Base-by-base conservation (phyloP, 2,888 invertebrate species). In the Lottia gigantea region DNA sequence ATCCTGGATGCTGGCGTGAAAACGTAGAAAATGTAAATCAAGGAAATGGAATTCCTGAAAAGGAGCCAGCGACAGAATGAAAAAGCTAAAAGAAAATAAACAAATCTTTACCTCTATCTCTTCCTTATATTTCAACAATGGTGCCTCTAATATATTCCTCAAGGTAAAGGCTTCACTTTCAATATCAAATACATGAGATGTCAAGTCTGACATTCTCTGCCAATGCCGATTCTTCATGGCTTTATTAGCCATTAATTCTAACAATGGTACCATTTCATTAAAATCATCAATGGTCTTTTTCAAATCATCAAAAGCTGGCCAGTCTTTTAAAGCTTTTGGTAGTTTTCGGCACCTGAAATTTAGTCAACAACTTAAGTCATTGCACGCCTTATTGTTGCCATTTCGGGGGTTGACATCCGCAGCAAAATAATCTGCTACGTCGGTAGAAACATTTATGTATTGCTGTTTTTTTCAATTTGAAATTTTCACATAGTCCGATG, bases 141-240 rank as follows among this genome's bases (percentile, higher is more conserved):
- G 97, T 0, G 97, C 97, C 90, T 97, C 96, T 68, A 98, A 90
- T 80, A 98, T 97, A 87, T 97, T 95, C 87, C 96, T 96, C 73
- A 98, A 90, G 71, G 95, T 95, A 89, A 97, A 97, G 71, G 95
- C 95, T 85, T 97, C 97, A 82, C 94, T 94, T 80, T 97, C 97
- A 68, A 97, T 92, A 84, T 97, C 96, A 86, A 97, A 97, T 71
- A 91, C 92, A 86, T 96, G 94, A 78, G 93, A 92, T 2, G 95
- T 94, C 72, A 94, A 92, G 85, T 97, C 96, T 91, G 96, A 94
- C 83, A 98, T 96, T 74, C 96, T 92, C 86, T 96, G 94, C 98
- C 98, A 98, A 88, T 98, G 98, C 11, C 98, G 92, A 0, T 95
- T 94, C 88, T 98, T 97, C 97, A 98, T 98, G 0, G 97, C 97